Evolutionary conservation across 2,113 vertebrate species (phyloP), one percentile per base, ranked within the genome.

Genomic region (Chionis minor): DNA sequence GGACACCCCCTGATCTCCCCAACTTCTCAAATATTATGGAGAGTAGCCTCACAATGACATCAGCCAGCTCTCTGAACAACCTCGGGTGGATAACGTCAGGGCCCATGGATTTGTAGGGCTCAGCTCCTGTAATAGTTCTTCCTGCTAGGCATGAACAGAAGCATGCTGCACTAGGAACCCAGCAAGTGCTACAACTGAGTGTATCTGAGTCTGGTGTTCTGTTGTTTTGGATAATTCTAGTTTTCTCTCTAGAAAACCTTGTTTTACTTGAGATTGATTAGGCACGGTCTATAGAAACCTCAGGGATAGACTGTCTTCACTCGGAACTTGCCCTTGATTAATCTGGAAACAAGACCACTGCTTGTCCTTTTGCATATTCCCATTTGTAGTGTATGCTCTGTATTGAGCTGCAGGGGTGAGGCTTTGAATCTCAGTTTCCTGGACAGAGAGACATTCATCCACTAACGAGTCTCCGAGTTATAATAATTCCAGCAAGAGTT

Each of bases 161-260:
- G 8, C 0, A 0, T 9, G 8, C 12, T 71, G 30, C 10, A n/a
- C 14, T 62, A 35, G 45, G 16, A 78, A 69, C 30, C 33, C 63
- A 18, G 20, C 26, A 65, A 59, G 30, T 32, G 17, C 9, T 69
- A 5, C 40, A 12, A 21, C 15, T 10, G 24, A 3, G 5, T 51
- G 4, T 59, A 51, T 55, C 47, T 32, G 24, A n/a, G 6, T 55
- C 22, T 55, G 59, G 14, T 65, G 28, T 71, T 78, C 17, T 55
- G 3, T 45, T 70, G 7, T 30, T 79, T 56, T 72, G 27, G 63
- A n/a, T 55, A 72, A 63, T 51, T 72, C 21, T 55, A 14, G 0
- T 63, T 82, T 42, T 81, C 18, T 23, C 13, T 61, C 11, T 19
- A 92, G 23, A 67, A 54, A 74, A 20, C 15, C 4, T 45, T 74